phyloP scores from a whole-genome alignment of 2,888 invertebrate genomes.

The Volucella inflata region DNA sequence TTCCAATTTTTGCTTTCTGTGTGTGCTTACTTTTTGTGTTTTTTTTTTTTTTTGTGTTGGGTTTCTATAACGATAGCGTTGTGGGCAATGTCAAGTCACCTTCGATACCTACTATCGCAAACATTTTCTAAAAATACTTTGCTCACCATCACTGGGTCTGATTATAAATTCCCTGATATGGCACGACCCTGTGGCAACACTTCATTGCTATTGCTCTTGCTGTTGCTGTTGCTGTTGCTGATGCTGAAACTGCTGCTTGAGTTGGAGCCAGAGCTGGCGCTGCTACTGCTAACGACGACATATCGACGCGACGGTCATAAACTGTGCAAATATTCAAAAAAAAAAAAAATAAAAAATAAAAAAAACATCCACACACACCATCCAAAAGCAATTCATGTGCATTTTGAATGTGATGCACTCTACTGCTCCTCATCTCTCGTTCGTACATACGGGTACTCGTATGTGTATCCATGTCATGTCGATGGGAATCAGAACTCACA shows the following conservation, averaged over 20 bases:
- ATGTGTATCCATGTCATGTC: constrained; percentile 65
- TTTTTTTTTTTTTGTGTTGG: constrained; percentile 24
- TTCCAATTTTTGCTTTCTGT: too few relatives aligned
- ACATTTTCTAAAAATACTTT: constrained; percentile 65
- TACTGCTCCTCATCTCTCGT: constrained; percentile 30
- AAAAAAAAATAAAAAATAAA: constrained; percentile 10
- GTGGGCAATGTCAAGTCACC: constrained; percentile 74
- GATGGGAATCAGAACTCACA: constrained; percentile 71
- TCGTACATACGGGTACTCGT: constrained; percentile 1
- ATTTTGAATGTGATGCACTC: constrained; percentile 50
- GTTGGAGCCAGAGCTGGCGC: not conserved
- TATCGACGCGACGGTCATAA: constrained; percentile 63
- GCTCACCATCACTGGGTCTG: constrained; percentile 41
- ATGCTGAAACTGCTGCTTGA: not conserved
- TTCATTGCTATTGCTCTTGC: constrained; percentile 12
- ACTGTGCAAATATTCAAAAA: constrained; percentile 64
- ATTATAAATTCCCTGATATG: constrained; percentile 71
- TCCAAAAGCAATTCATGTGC: constrained; percentile 42
- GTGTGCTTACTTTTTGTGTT: too few relatives aligned
- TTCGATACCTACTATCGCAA: constrained; percentile 72
- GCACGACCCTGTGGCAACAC: constrained; percentile 70
- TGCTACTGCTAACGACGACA: constrained; percentile 45
- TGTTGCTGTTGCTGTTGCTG: constrained; percentile 6
- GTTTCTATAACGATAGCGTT: constrained; percentile 27
- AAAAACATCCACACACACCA: constrained; percentile 12